A percentile compares a stretch with the other conserved stretches of the same genome.
Conservation (phyloP, 2,113 vertebrate species). For the Indicator maculatus region DNA sequence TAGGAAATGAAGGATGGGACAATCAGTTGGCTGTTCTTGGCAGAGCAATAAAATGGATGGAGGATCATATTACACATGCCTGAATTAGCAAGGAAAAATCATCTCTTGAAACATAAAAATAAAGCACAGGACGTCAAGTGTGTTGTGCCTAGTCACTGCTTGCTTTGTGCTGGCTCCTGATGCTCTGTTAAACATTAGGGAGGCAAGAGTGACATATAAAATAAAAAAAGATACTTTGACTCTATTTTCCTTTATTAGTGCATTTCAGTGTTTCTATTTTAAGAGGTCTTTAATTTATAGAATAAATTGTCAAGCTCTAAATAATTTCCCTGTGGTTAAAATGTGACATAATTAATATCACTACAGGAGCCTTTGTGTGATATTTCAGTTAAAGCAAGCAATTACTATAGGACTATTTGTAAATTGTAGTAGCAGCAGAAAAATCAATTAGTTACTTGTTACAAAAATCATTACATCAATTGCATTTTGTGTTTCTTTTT, state of each 20-base stretch:
- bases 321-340: neutral
- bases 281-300: neutral
- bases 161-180: neutral
- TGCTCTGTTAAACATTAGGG: neutral
- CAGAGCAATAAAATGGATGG: neutral
- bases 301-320: neutral
- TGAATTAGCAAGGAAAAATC: neutral
- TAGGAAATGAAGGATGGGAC: neutral
- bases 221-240: neutral
- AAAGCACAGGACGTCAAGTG: neutral
- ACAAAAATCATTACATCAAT: neutral
- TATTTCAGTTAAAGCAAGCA: slow-evolving; percentile 6
- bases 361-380: neutral
- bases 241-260: neutral
- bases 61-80: rapidly evolving
- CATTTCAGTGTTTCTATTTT: neutral
- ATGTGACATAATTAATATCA: neutral
- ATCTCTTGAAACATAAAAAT: neutral
- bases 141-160: neutral
- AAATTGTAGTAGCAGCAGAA: slow-evolving; percentile 12
- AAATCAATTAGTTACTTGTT: slow-evolving; percentile 37
- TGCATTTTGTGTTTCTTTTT: neutral
- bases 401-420: neutral
- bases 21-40: neutral
- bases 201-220: neutral